Percentiles rank a stretch among this genome's conserved stretches.
Evolutionary conservation across 2,113 vertebrate genomes (phyloP).

Genomic region (Eidolon helvum): DNA sequence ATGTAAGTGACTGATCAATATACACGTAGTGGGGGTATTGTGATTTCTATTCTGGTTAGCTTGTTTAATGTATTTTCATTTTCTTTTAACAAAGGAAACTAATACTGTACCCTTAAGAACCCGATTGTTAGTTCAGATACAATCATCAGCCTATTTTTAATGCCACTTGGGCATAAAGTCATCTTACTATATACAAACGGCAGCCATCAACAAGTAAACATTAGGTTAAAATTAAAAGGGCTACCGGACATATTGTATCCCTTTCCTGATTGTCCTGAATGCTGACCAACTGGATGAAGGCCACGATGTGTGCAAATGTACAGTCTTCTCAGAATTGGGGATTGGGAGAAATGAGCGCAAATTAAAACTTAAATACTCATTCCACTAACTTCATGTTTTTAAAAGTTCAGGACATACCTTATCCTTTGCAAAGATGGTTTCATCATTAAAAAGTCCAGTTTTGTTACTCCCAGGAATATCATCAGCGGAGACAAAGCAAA

Average conservation of each 20-base stretch:
- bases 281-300: not conserved
- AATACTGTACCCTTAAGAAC: not conserved
- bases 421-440: slow-evolving; percentile 89
- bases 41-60: not conserved
- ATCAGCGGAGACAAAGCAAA: slow-evolving; percentile 87
- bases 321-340: not conserved
- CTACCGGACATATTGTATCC: not conserved
- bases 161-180: not conserved
- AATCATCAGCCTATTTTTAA: not conserved
- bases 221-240: not conserved
- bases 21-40: not conserved
- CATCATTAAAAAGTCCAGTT: slow-evolving; percentile 88
- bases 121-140: not conserved
- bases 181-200: not conserved
- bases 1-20: not conserved
- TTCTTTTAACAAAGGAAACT: slow-evolving; percentile 3
- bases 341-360: slow-evolving; percentile 9
- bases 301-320: not conserved
- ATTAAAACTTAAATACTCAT: not conserved
- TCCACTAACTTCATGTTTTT: not conserved
- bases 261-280: not conserved
- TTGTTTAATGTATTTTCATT: not conserved
- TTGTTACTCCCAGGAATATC: slow-evolving; percentile 92
- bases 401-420: slow-evolving; percentile 80
- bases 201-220: not conserved